A percentile compares a stretch with the other conserved stretches of the same genome.
phyloP scores from a whole-genome alignment of 2,888 invertebrate genomes.

The Yponomeuta sedellus region DNA sequence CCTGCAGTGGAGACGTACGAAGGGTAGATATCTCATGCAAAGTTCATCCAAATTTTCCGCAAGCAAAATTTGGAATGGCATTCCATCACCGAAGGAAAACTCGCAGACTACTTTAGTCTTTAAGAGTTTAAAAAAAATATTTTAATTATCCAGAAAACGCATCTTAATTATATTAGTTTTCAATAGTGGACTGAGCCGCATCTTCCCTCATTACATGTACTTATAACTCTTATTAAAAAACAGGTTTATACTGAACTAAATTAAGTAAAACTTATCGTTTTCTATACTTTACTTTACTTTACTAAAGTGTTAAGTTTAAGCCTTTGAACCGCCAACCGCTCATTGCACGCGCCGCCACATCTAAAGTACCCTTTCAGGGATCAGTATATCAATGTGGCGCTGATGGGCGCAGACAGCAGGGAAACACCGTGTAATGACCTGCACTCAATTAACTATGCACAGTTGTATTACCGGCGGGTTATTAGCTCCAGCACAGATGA shows the following conservation, averaged over 20 bases:
- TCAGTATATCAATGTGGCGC: conserved; percentile 48
- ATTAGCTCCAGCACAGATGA: not conserved
- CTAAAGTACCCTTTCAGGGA: conserved; percentile 57
- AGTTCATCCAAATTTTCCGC: not conserved
- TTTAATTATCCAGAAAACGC: no score
- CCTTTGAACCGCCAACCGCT: not conserved
- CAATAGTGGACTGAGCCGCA: no score
- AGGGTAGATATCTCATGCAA: no score
- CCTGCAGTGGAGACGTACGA: no score
- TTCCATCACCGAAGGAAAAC: not conserved
- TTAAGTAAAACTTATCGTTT: no score
- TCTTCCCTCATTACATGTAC: no score
- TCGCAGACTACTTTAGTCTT: not conserved
- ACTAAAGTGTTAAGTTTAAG: no score
- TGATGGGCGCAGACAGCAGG: conserved; percentile 29
- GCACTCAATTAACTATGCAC: conserved; percentile 15
- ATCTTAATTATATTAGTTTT: no score
- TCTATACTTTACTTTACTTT: no score
- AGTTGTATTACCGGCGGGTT: conserved; percentile 8
- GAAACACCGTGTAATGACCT: conserved; percentile 12
- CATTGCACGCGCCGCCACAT: not conserved
- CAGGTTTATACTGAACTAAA: no score
- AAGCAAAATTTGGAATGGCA: not conserved
- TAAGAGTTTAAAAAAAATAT: no score
- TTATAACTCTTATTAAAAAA: no score